phyloP scores from a whole-genome alignment of 2,888 invertebrate species.

The Xanthia icteritia region DNA sequence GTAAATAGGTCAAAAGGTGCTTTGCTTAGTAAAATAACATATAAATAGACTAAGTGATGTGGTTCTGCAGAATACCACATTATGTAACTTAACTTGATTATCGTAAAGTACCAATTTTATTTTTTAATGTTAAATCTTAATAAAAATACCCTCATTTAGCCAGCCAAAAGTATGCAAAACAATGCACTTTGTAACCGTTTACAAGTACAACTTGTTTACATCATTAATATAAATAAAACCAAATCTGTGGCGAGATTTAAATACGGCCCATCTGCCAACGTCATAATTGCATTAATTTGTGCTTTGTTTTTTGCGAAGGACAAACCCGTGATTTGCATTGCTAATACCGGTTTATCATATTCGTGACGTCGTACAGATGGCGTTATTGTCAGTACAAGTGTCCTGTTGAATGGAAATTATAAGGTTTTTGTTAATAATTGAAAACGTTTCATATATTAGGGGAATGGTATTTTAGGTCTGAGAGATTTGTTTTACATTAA shows the following conservation, averaged over 20 bases:
- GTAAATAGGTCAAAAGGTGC: no score
- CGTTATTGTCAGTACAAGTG: conserved; percentile 67
- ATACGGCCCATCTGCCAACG: conserved; percentile 67
- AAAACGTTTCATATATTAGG: conserved; percentile 29
- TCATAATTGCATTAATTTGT: conserved; percentile 75
- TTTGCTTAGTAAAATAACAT: no score
- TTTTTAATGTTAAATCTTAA: neutral
- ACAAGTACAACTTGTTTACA: conserved; percentile 54
- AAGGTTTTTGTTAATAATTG: conserved; percentile 50
- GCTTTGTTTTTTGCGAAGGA: conserved; percentile 73
- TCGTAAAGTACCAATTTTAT: no score
- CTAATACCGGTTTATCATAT: conserved; percentile 73
- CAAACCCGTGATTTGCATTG: conserved; percentile 72
- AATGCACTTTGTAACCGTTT: conserved; percentile 17
- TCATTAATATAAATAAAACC: conserved; percentile 58
- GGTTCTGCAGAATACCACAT: no score
- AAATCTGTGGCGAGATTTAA: conserved; percentile 57
- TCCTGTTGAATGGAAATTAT: conserved; percentile 52
- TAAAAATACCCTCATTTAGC: neutral
- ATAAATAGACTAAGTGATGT: no score
- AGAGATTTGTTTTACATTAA: neutral
- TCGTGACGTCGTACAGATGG: conserved; percentile 68
- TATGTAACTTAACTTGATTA: neutral
- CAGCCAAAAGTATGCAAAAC: conserved; percentile 37
- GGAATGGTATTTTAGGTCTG: neutral